A percentile compares a stretch with the other conserved stretches of the same genome.
phyloP scores from a whole-genome alignment of 2,888 invertebrate species.

The Hedychridium roseum region DNA sequence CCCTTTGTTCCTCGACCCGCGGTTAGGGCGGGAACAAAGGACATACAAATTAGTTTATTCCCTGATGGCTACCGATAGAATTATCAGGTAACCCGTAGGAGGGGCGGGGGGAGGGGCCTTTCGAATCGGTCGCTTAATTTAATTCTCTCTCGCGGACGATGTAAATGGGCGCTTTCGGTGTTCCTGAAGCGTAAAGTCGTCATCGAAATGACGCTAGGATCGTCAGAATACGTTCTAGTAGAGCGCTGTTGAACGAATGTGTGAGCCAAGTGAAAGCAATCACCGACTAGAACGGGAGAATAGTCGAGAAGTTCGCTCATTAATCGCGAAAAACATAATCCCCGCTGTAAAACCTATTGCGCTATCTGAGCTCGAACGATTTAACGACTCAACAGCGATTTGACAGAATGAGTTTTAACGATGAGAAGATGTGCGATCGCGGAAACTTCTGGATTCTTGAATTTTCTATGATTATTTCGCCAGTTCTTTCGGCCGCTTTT shows the following conservation, averaged over 20 bases:
- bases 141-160: conserved; percentile 18
- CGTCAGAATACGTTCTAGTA: background rate
- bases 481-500: too few relatives aligned
- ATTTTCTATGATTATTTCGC: too few relatives aligned
- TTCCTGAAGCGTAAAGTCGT: too few relatives aligned
- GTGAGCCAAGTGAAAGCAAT: conserved; percentile 1
- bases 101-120: conserved; percentile 20
- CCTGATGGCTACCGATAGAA: conserved; percentile 39
- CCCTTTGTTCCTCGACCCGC: conserved; percentile 26
- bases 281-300: too few relatives aligned
- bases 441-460: too few relatives aligned
- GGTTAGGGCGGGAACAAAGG: conserved; percentile 25
- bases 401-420: too few relatives aligned
- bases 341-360: too few relatives aligned
- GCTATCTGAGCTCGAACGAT: too few relatives aligned
- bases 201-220: background rate
- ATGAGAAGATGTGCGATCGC: too few relatives aligned
- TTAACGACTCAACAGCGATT: too few relatives aligned
- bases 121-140: conserved; percentile 39
- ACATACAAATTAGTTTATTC: conserved; percentile 42
- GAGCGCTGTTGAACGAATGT: background rate
- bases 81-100: conserved; percentile 37
- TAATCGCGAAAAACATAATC: too few relatives aligned
- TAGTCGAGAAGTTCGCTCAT: too few relatives aligned
- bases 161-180: conserved; percentile 1